Percentiles rank a stretch among this genome's conserved stretches.
Evolutionary conservation across 2,797 vertebrate genomes (phyloP).

Genomic region (Poeciliopsis paucimaculata): DNA sequence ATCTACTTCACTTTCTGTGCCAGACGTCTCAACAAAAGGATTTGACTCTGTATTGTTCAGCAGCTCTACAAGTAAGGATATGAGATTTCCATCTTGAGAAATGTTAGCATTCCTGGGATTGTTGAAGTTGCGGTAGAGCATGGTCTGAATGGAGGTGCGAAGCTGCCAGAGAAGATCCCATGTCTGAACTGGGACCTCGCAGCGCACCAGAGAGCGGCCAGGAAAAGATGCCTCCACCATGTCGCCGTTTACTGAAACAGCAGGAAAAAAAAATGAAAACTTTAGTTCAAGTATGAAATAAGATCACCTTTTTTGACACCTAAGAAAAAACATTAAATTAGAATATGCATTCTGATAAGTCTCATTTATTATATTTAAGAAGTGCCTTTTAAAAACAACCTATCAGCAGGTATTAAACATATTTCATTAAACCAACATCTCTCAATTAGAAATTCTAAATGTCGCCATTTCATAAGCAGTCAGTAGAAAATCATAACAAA

Average conservation of each 20-base stretch:
- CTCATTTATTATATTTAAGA: neutral
- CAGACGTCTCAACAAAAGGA: conserved; percentile 13
- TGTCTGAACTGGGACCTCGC: conserved; percentile 82
- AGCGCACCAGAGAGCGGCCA: conserved; percentile 85
- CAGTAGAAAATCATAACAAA: neutral
- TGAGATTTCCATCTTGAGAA: conserved; percentile 84
- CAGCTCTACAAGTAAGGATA: conserved; percentile 88
- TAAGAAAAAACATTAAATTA: neutral
- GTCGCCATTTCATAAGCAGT: neutral
- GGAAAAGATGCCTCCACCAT: conserved; percentile 85
- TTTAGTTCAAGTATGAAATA: neutral
- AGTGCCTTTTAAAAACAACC: neutral
- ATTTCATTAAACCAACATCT: neutral
- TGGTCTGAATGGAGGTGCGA: conserved; percentile 88
- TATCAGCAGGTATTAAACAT: neutral
- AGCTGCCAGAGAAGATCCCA: conserved; percentile 90
- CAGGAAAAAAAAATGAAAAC: conserved; percentile 4
- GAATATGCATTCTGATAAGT: neutral
- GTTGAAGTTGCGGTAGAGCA: conserved; percentile 89
- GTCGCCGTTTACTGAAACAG: conserved; percentile 76
- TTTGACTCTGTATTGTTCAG: conserved; percentile 79
- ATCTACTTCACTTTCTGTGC: conserved; percentile 67
- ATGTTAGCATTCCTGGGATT: conserved; percentile 57
- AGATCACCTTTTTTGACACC: neutral
- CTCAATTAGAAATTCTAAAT: neutral